Percentiles rank a stretch among this genome's conserved stretches.
phyloP scores from a whole-genome alignment of 2,113 vertebrate species.

The Seriola rivoliana region DNA sequence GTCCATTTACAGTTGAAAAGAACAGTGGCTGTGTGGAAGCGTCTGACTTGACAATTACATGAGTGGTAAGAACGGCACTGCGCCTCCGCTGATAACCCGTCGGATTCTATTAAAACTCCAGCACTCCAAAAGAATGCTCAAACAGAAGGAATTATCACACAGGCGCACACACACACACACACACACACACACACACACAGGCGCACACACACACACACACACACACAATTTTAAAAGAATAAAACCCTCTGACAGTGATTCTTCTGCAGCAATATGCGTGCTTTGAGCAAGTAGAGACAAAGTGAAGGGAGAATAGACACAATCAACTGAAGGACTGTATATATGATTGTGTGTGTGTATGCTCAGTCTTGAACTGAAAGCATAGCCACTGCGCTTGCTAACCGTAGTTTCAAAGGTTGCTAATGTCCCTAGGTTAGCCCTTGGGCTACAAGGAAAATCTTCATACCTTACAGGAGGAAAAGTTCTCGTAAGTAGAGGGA shows the following conservation, averaged over 20 bases:
- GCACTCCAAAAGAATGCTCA: conserved; percentile 69
- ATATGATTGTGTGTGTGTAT: not conserved
- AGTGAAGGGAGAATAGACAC: conserved; percentile 4
- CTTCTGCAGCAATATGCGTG: conserved; percentile 24
- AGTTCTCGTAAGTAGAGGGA: conserved; percentile 25
- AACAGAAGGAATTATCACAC: conserved; percentile 68
- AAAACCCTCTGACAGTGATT: conserved; percentile 39
- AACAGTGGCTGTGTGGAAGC: conserved; percentile 65
- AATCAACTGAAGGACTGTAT: conserved; percentile 4
- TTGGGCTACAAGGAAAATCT: conserved; percentile 28
- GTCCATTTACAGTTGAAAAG: conserved; percentile 75
- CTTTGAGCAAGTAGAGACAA: conserved; percentile 32
- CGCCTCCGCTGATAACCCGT: conserved; percentile 72
- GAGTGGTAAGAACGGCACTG: conserved; percentile 56
- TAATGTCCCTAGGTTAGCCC: conserved; percentile 47
- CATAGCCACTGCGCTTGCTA: conserved; percentile 3
- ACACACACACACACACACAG: conserved; percentile 44
- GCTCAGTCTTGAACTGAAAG: conserved; percentile 6
- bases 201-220: conserved; percentile 42
- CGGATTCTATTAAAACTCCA: conserved; percentile 76
- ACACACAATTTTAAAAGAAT: conserved; percentile 25
- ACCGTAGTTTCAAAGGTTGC: conserved; percentile 45
- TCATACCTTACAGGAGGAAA: conserved; percentile 21
- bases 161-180: conserved; percentile 34
- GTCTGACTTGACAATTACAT: conserved; percentile 78